Conservation (phyloP, 2,888 invertebrate species). For the Carcina quercana region DNA sequence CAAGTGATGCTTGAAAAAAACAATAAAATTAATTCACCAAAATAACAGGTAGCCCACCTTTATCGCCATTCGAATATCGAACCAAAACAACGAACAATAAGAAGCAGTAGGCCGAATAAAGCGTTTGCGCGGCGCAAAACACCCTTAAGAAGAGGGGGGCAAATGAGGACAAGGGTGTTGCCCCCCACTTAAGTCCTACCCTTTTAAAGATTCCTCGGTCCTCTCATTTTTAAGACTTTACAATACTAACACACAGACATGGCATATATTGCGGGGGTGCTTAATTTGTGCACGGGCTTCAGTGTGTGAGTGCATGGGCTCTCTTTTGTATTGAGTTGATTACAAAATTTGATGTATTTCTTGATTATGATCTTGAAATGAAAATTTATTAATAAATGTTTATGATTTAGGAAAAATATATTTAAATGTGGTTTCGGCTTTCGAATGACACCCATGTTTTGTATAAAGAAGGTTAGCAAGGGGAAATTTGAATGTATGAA, state of each 20-base stretch:
- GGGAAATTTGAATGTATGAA: too few species aligned
- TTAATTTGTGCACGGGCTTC: constrained; percentile 51
- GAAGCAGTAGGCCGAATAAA: constrained; percentile 60
- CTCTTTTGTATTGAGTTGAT: too few species aligned
- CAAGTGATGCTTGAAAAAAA: constrained; percentile 1
- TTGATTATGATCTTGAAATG: too few species aligned
- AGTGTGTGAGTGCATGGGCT: constrained; percentile 28
- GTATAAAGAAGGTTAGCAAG: too few species aligned
- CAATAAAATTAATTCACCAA: constrained; percentile 37
- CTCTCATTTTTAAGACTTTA: constrained; percentile 74
- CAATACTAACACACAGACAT: constrained; percentile 64
- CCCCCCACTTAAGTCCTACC: constrained; percentile 67
- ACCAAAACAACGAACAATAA: constrained; percentile 67
- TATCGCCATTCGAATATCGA: constrained; percentile 60
- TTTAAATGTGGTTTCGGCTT: too few species aligned
- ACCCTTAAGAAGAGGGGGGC: constrained; percentile 37
- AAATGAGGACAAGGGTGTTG: constrained; percentile 37
- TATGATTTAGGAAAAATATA: too few species aligned
- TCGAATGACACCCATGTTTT: too few species aligned
- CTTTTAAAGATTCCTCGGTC: constrained; percentile 72
- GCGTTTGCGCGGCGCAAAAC: constrained; percentile 52
- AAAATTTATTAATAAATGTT: too few species aligned
- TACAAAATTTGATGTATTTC: too few species aligned
- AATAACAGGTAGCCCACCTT: constrained; percentile 62
- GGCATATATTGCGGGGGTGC: constrained; percentile 41